These are phyloP conservation scores for Notoglanidium macrostoma DNA, from an alignment of 2,797 vertebrate species.

Conservation along the genomic window DNA sequence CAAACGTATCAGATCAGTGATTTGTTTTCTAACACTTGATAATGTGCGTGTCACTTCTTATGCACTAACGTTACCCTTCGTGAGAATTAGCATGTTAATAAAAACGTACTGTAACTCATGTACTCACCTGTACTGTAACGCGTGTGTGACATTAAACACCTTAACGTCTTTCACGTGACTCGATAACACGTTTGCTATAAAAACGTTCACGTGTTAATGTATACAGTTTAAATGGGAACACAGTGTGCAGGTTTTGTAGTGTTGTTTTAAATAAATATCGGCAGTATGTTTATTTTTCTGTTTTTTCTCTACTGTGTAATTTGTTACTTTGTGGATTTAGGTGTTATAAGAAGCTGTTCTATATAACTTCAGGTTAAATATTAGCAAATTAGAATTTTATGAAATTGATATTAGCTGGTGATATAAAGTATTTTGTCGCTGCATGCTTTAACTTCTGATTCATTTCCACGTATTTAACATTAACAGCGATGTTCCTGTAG, in stretches of 20 bases:
- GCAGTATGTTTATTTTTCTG: not conserved
- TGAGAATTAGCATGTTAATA: not conserved
- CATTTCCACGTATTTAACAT: too few relatives aligned
- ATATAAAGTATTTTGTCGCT: not conserved
- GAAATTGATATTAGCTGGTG: not conserved
- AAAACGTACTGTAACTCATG: too few relatives aligned
- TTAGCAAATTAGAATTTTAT: not conserved
- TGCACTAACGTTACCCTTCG: not conserved
- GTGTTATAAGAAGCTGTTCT: not conserved
- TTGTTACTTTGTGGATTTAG: not conserved
- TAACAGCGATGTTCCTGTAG: too few relatives aligned
- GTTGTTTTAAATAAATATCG: not conserved
- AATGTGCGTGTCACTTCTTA: not conserved
- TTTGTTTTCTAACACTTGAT: not conserved
- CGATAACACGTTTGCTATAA: not conserved
- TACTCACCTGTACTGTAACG: too few relatives aligned
- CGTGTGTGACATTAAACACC: too few relatives aligned
- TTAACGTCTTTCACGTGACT: not conserved
- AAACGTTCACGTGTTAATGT: not conserved
- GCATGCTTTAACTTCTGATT: not conserved
- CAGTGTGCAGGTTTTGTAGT: not conserved
- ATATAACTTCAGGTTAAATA: not conserved
- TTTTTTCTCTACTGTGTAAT: not conserved
- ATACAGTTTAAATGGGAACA: not conserved
- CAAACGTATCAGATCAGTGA: not conserved